Base-by-base conservation (phyloP, 2,797 vertebrate species). In the Syngnathus acus region DNA sequence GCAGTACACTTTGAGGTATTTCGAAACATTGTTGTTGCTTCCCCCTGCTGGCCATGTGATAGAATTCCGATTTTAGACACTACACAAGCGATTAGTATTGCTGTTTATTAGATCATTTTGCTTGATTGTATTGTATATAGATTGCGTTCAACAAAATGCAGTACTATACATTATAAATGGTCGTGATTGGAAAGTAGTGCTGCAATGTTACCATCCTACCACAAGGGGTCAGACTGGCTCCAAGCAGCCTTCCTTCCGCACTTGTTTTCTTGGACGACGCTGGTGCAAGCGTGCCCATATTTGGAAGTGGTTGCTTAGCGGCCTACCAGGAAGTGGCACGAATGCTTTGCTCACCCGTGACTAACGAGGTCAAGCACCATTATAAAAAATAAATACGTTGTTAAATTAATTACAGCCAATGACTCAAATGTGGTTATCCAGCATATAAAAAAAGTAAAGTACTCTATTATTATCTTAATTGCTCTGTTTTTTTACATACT, bases 211-310 rank as follows among this genome's bases (percentile, higher is more conserved):
- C 11, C 7, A 40, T 72, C 65, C 65, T 7, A 61, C 87, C 90
- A 89, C 84, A 62, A 84, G 86, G 77, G 83, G 88, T 81, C 89
- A 90, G 86, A 32, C 77, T 82, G 62, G 47, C 66, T 70, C 73
- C 64, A 37, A 61, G 8, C 1, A 40, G 9, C 13, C 5, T 62
- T 42, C 13, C 5, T 62, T 42, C 19, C 19, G 11, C 43, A 13
- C 43, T 45, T 54, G 19, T 21, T 54, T 23, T 54, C 5, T 23
- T 45, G 11, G 11, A 17, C 13, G 16, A 16, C 5, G 14, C 14
- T 43, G 42, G 42, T 10, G 42, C 13, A 13, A 3, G 45, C 45
- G 16, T 47, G 5, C 5, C 45, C 45, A 47, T 17, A 47, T 16
- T 6, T 47, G 45, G 45, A 47, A 47, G 16, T 9, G 40, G 40